Conservation (phyloP, 1,140 invertebrate species). For the Helicoverpa armigera region DNA sequence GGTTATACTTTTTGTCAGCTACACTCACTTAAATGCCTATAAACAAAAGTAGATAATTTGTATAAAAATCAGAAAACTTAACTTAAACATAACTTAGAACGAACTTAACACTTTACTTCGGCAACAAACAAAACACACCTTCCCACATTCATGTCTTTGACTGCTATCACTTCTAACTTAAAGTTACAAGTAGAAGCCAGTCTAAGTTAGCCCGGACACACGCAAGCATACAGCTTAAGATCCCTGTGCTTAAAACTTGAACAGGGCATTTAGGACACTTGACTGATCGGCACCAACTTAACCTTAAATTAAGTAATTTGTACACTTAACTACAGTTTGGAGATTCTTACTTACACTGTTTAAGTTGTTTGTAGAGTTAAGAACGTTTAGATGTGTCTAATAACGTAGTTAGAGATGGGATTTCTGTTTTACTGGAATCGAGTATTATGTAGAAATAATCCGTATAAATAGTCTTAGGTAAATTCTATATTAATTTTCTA, state of each 20-base stretch:
- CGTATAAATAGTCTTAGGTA: no score
- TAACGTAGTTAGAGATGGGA: background rate
- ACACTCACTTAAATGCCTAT: no score
- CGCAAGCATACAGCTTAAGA: conserved; percentile 35
- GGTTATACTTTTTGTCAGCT: no score
- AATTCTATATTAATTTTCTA: no score
- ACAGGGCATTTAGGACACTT: conserved; percentile 68
- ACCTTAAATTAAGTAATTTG: conserved; percentile 85
- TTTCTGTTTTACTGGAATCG: background rate
- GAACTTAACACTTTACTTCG: no score
- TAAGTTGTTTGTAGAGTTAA: conserved; percentile 65
- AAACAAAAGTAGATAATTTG: no score
- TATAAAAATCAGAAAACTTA: no score
- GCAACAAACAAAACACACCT: background rate
- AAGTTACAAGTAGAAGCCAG: conserved; percentile 27
- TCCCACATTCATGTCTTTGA: background rate
- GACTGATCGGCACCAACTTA: conserved; percentile 80
- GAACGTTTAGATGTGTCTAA: conserved; percentile 56
- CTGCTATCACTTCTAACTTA: conserved; percentile 2
- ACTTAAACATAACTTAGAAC: no score
- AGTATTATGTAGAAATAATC: no score
- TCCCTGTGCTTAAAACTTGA: conserved; percentile 53
- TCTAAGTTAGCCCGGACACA: conserved; percentile 30
- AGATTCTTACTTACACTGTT: conserved; percentile 80
- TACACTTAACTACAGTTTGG: conserved; percentile 85